phyloP scores from a whole-genome alignment of 2,797 vertebrate genomes.

The Tenualosa thibaudeaui region DNA sequence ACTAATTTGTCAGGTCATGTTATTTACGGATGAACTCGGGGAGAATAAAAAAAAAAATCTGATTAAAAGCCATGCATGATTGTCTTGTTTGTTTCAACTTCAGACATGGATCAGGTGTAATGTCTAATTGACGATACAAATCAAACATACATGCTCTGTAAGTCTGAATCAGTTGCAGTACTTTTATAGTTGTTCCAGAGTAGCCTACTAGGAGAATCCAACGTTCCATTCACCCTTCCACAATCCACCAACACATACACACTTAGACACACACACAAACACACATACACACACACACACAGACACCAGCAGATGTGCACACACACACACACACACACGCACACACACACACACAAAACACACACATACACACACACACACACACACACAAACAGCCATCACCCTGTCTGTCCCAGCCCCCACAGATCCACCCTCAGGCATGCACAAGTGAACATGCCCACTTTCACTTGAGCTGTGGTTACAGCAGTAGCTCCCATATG shows the following conservation, averaged over 20 bases:
- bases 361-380: neutral
- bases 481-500: slow-evolving; percentile 77
- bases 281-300: neutral
- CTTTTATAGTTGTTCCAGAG: neutral
- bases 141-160: neutral
- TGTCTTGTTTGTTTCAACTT: neutral
- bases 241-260: slow-evolving; percentile 44
- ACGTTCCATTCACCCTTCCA: neutral
- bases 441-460: slow-evolving; percentile 3
- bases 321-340: neutral
- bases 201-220: neutral
- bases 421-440: slow-evolving; percentile 2
- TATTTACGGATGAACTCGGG: neutral
- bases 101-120: neutral
- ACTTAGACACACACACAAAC: neutral
- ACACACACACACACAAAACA: neutral
- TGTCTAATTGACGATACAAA: neutral
- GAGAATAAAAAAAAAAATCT: neutral
- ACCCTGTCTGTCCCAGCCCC: neutral
- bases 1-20: neutral
- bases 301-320: neutral
- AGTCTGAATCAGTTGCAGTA: neutral
- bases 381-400: neutral
- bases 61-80: neutral
- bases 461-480: slow-evolving; percentile 69